Base-by-base conservation (phyloP, 1,140 invertebrate genomes). In the Pseudomyrmex cubaensis region DNA sequence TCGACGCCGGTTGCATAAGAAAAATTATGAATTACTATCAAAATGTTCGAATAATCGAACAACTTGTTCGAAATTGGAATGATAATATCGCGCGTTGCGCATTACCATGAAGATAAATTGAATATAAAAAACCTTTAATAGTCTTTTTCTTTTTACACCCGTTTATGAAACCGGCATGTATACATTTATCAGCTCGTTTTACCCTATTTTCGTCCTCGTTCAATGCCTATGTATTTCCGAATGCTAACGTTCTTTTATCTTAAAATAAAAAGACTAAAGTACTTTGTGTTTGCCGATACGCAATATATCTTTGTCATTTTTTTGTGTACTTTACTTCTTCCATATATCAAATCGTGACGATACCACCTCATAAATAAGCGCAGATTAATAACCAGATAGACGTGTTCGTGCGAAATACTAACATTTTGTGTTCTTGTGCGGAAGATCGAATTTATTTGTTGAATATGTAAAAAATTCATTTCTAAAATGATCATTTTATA, bases 1-100 rank as follows among this genome's bases (percentile, higher is more conserved):
- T 80, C 66, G 48, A 35, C 72, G 89, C 88, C 90, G 90, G 87
- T 91, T 90, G 87, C 85, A 88, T 88, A 88, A 88, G n/a, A 75
- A 69, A 67, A 50, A 70, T 87, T 80, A 74, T 77, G 70, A 44
- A 86, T 64, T 77, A 62, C 63, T 77, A 52, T 66, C 66, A 64
- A 61, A 56, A 69, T 54, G 56, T 54, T 59, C 44, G 22, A 63
- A 52, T 54, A 56, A 74, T 85, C 72, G 63, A 75, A 66, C 52
- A 13, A 44, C n/a, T 83, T 70, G 22, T 46, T 86, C 56, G 62
- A 75, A 74, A 8, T 22, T 74, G 70, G 74, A 69, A 87, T 87
- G 73, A 64, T 73, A 66, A 77, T 78, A 73, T 22, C 44, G n/a
- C 17, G 25, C 54, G 13, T 48, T 46, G 5, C 8, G 44, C 17